Conservation (phyloP, 2,113 vertebrate species). For the Micronisus gabar region DNA sequence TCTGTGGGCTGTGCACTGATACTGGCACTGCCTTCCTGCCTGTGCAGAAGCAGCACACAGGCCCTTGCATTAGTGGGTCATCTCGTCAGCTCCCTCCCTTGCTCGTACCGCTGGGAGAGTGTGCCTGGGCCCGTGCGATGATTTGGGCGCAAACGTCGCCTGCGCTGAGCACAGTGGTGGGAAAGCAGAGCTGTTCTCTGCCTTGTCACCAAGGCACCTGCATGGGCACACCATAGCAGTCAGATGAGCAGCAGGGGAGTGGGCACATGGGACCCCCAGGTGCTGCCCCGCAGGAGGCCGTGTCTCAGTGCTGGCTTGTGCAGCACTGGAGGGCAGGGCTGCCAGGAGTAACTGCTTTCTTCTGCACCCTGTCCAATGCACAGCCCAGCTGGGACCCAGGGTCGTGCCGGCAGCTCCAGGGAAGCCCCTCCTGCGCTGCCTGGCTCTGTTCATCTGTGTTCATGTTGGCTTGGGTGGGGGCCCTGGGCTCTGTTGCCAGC, state of each 20-base stretch:
- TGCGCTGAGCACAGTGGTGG: rapidly evolving
- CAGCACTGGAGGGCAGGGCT: background rate
- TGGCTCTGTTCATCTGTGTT: rapidly evolving
- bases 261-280: rapidly evolving
- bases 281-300: rapidly evolving
- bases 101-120: rapidly evolving
- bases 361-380: background rate
- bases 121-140: background rate
- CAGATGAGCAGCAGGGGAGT: background rate
- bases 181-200: background rate
- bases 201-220: rapidly evolving
- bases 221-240: rapidly evolving
- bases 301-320: background rate
- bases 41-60: background rate
- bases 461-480: rapidly evolving
- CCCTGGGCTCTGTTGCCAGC: rapidly evolving
- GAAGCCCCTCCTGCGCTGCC: background rate
- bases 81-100: background rate
- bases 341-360: background rate
- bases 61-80: rapidly evolving
- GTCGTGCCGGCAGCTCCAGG: background rate
- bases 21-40: background rate
- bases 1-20: background rate
- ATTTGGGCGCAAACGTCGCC: rapidly evolving
- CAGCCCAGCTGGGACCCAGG: background rate